Evolutionary conservation across 1,140 invertebrate genomes (phyloP).

Genomic region (Hylyphantes graminicola): DNA sequence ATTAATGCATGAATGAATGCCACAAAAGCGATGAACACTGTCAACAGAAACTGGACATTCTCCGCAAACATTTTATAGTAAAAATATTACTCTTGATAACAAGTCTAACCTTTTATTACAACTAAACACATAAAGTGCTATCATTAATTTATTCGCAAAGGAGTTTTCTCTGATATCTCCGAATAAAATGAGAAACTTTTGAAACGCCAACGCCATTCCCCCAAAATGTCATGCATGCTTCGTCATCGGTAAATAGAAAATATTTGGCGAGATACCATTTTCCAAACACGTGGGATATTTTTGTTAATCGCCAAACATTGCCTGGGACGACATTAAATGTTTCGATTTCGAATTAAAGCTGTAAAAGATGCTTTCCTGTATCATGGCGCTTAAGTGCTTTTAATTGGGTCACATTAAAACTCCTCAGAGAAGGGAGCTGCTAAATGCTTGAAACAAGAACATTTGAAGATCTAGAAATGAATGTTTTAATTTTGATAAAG

Average conservation of each 20-base stretch:
- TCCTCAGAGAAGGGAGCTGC: background rate
- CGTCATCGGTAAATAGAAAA: background rate
- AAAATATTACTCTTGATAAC: constrained; percentile 18
- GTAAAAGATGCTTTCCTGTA: background rate
- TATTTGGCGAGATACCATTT: constrained; percentile 31
- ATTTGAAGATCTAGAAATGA: background rate
- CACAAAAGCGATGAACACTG: no score
- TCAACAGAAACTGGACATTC: no score
- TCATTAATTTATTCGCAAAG: constrained; percentile 27
- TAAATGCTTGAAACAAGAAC: background rate
- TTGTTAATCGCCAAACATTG: constrained; percentile 1
- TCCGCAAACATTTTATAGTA: constrained; percentile 9
- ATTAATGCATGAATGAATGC: no score
- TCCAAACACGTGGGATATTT: background rate
- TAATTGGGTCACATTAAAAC: background rate
- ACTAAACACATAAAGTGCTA: constrained; percentile 25
- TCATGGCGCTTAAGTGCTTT: background rate
- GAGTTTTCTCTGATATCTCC: constrained; percentile 14
- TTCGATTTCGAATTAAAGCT: constrained; percentile 7
- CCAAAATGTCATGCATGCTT: constrained; percentile 6
- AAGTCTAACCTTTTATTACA: constrained; percentile 1
- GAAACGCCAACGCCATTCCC: constrained; percentile 11
- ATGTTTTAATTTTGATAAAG: background rate
- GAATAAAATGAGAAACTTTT: constrained; percentile 17
- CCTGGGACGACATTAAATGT: background rate